phyloP scores from a whole-genome alignment of 2,888 invertebrate species.

The Antitype chi region DNA sequence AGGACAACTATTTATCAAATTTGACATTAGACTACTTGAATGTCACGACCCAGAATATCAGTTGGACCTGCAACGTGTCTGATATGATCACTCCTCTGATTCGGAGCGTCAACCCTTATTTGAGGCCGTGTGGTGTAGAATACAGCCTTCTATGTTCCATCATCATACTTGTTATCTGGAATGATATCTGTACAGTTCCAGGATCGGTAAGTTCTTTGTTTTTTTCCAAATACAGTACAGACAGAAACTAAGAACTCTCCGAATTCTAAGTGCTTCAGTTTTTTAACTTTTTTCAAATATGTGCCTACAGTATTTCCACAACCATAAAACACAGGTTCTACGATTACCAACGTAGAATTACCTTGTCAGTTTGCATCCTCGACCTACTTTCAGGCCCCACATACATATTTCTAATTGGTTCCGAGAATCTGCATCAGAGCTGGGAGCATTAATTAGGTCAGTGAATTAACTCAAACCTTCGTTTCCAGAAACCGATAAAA shows the following conservation, averaged over 20 bases:
- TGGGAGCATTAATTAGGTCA: conserved; percentile 34
- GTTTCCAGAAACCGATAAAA: conserved; percentile 73
- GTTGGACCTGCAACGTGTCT: conserved; percentile 85
- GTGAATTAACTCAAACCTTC: conserved; percentile 28
- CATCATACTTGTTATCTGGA: conserved; percentile 95
- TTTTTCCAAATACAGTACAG: background rate
- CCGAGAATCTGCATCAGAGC: conserved; percentile 26
- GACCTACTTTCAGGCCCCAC: conserved; percentile 28
- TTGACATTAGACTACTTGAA: conserved; percentile 68
- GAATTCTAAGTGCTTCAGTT: background rate
- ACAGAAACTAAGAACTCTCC: background rate
- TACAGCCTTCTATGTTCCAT: conserved; percentile 95
- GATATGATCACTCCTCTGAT: conserved; percentile 91
- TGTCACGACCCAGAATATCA: conserved; percentile 70
- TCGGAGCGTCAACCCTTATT: conserved; percentile 93
- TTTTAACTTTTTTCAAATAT: background rate
- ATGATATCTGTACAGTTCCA: conserved; percentile 92
- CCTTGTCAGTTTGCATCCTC: conserved; percentile 14
- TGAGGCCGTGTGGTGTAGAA: conserved; percentile 95
- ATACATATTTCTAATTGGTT: conserved; percentile 28
- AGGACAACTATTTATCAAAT: conserved; percentile 62
- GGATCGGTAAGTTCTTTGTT: conserved; percentile 80
- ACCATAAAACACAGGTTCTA: background rate
- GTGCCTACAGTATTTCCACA: background rate
- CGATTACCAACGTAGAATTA: background rate